Conservation (phyloP, 2,888 invertebrate species). For the Aphodius granarius region DNA sequence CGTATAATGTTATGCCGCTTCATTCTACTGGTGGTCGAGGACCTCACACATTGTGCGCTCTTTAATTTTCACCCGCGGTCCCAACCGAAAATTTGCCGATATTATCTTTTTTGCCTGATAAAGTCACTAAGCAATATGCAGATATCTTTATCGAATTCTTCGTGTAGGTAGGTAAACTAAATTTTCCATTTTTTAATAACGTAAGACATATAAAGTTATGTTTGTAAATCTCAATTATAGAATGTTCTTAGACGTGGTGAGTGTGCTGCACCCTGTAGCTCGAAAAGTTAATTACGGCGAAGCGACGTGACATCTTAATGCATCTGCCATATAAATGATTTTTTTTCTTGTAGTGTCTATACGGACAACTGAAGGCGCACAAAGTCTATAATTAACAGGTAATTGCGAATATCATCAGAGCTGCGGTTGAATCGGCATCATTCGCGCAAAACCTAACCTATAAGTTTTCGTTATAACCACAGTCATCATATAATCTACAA, state of each 20-base stretch:
- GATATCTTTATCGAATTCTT: no score
- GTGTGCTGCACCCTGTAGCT: not conserved
- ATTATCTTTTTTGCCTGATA: not conserved
- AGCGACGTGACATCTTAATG: no score
- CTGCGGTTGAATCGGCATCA: not conserved
- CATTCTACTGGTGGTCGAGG: slow-evolving; percentile 20
- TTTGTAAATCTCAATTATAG: not conserved
- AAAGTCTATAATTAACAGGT: not conserved
- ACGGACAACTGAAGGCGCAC: not conserved
- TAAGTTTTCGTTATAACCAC: not conserved
- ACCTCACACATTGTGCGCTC: slow-evolving; percentile 25
- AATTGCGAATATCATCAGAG: not conserved
- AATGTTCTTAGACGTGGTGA: not conserved
- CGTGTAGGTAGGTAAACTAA: no score
- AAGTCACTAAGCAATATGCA: not conserved
- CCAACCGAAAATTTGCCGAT: not conserved
- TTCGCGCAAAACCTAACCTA: not conserved
- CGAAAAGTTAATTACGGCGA: not conserved
- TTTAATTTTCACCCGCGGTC: slow-evolving; percentile 1
- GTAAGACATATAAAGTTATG: not conserved
- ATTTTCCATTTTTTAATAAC: no score
- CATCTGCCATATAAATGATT: not conserved
- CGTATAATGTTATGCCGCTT: slow-evolving; percentile 21
- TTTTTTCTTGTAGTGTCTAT: not conserved
- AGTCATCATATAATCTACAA: not conserved